Base-by-base conservation (phyloP, 2,797 vertebrate species). In the Amphiprion clarkii region DNA sequence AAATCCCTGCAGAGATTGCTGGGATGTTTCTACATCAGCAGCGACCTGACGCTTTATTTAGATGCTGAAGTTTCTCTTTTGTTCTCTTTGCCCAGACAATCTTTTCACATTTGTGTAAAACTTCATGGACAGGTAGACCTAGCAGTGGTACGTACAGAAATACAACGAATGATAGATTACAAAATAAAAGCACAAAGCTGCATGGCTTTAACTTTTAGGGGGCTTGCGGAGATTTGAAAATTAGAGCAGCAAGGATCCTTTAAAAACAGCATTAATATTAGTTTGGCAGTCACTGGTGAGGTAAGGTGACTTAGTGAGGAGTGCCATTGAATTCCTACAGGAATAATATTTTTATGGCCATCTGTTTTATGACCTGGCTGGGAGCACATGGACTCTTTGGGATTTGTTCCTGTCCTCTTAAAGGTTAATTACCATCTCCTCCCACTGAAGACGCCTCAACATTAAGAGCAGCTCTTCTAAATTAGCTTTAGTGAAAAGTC, bases 1-100 rank as follows among this genome's bases (percentile, higher is more conserved):
- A 91, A 93, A 92, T 90, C 90, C 90, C 85, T 33, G 39, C 40
- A 54, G 83, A 82, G 88, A 93, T 85, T 79, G 84, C 67, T 75
- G 68, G 67, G 75, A 85, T 88, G 85, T 82, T 92, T 85, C 19
- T 58, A 61, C 59, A 76, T 25, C 70, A 29, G 62, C 73, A 69
- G 61, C 67, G 81, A 79, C 57, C 71, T 68, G 39, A 70, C 71
- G 76, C 89, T 90, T 93, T 90, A 89, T 90, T 88, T 92, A 92
- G 87, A 87, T 27, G 54, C 72, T 69, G 36, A 79, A 53, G 55
- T 76, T 76, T 59, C 19, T 57, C 61, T 85, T 79, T 77, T 79
- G 74, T 81, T 83, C 63, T 53, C 56, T 65, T 71, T 31, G 13
- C 10, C 36, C 36, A 39, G 7, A 3, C 46, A 48, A 19, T 48